A percentile compares a stretch with the other conserved stretches of the same genome.
phyloP scores from a whole-genome alignment of 1,140 invertebrate species.

The Ditylenchus dipsaci region DNA sequence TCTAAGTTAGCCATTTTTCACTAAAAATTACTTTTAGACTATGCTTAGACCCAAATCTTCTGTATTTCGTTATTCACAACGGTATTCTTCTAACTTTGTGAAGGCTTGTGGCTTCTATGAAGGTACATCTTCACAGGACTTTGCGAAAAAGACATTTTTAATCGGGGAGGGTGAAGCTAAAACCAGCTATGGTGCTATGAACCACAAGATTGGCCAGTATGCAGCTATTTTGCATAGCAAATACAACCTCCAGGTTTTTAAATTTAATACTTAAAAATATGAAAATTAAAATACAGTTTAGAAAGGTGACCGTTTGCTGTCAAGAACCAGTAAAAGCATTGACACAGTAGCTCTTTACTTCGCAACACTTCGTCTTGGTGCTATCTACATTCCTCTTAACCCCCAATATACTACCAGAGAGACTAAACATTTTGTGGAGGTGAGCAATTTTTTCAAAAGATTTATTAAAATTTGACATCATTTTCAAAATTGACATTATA shows the following conservation, averaged over 20 bases:
- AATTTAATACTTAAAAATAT: neutral
- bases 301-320: conserved; percentile 55
- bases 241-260: conserved; percentile 16
- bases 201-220: conserved; percentile 41
- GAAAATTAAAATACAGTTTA: conserved; percentile 22
- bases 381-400: conserved; percentile 55
- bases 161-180: conserved; percentile 26
- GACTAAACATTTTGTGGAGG: conserved; percentile 55
- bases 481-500: no score
- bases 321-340: conserved; percentile 41
- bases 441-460: conserved; percentile 15
- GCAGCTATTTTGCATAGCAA: conserved; percentile 37
- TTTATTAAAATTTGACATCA: no score
- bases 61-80: neutral
- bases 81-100: conserved; percentile 29
- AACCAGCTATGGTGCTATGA: conserved; percentile 44
- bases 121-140: conserved; percentile 22
- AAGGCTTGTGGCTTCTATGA: conserved; percentile 26
- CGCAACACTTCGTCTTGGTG: conserved; percentile 49
- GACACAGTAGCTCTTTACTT: conserved; percentile 53
- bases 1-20: no score
- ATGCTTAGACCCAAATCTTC: no score
- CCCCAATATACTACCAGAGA: conserved; percentile 50
- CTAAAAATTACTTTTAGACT: no score
- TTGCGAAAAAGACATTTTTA: conserved; percentile 28